These are phyloP conservation scores for Neosalanx taihuensis DNA, from an alignment of 2,797 vertebrate species.

Conservation along the genomic window DNA sequence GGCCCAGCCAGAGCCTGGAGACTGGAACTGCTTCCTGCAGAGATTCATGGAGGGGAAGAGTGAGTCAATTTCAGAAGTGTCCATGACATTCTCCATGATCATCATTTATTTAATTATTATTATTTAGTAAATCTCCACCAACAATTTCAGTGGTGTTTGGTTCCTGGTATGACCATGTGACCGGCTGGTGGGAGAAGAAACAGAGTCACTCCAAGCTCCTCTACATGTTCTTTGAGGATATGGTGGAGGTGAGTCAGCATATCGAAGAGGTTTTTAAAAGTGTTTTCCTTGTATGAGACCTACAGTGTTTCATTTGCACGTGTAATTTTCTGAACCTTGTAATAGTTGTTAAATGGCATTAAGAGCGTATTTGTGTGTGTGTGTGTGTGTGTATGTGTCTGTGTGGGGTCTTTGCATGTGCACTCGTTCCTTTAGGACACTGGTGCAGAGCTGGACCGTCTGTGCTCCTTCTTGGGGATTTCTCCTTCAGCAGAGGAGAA, in stretches of 20 bases:
- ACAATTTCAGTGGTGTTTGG: slow-evolving; percentile 70
- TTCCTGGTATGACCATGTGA: slow-evolving; percentile 80
- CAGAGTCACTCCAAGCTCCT: slow-evolving; percentile 70
- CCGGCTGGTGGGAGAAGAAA: slow-evolving; percentile 79
- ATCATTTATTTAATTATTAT: neutral
- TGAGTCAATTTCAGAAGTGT: slow-evolving; percentile 32
- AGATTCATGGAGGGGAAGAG: slow-evolving; percentile 62
- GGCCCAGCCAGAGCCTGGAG: slow-evolving; percentile 73
- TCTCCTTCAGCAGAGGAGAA: slow-evolving; percentile 60
- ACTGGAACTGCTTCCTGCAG: slow-evolving; percentile 69
- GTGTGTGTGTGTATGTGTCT: neutral
- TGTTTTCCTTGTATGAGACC: no score
- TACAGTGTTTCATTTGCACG: neutral
- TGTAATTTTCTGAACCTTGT: neutral
- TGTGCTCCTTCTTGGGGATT: slow-evolving; percentile 74
- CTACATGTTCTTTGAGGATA: slow-evolving; percentile 83
- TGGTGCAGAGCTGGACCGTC: slow-evolving; percentile 70
- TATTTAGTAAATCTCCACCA: neutral
- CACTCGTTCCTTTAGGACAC: slow-evolving; percentile 65
- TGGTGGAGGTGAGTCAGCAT: neutral
- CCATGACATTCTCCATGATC: neutral
- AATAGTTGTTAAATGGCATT: neutral
- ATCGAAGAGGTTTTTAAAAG: neutral
- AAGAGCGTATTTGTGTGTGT: neutral
- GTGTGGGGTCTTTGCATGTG: neutral